Conservation (phyloP, 2,113 vertebrate genomes). For the Austrofundulus limnaeus region DNA sequence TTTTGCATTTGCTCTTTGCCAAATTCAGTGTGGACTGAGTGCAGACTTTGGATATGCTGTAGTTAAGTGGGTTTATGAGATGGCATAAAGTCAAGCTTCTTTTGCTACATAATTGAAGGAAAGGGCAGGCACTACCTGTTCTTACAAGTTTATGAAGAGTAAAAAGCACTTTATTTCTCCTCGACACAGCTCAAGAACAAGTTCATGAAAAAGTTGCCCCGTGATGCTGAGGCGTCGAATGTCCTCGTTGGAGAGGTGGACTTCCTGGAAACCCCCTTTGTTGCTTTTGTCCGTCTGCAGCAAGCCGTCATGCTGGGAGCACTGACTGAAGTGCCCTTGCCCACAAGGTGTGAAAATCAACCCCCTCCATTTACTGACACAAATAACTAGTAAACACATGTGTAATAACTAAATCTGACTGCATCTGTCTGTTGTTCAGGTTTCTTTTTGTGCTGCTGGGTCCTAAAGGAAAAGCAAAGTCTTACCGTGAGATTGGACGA, state of each 20-base stretch:
- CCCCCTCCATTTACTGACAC: not conserved
- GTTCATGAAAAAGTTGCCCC: slow-evolving; percentile 98
- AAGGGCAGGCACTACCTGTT: slow-evolving; percentile 23
- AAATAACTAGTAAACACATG: not conserved
- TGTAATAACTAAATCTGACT: not conserved
- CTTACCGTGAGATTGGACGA: slow-evolving; percentile 96
- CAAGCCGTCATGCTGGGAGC: slow-evolving; percentile 95
- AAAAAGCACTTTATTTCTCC: not conserved
- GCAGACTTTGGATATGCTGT: not conserved
- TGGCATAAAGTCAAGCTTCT: slow-evolving; percentile 30
- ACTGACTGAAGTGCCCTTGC: slow-evolving; percentile 94
- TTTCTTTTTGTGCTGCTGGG: slow-evolving; percentile 96
- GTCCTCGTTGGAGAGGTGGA: slow-evolving; percentile 96
- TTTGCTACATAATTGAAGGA: slow-evolving; percentile 47
- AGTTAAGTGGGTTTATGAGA: slow-evolving; percentile 18
- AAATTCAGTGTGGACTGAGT: not conserved
- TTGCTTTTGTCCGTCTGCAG: slow-evolving; percentile 94
- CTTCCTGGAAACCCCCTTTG: slow-evolving; percentile 92
- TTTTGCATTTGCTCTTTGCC: not conserved
- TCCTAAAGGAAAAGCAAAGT: slow-evolving; percentile 96
- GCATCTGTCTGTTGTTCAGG: slow-evolving; percentile 64
- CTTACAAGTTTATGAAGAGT: slow-evolving; percentile 1
- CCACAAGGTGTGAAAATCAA: slow-evolving; percentile 83
- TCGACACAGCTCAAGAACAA: slow-evolving; percentile 91
- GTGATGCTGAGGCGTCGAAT: slow-evolving; percentile 95